Evolutionary conservation across 2,113 vertebrate genomes (phyloP).

Genomic region (Rhodinocichla rosea): DNA sequence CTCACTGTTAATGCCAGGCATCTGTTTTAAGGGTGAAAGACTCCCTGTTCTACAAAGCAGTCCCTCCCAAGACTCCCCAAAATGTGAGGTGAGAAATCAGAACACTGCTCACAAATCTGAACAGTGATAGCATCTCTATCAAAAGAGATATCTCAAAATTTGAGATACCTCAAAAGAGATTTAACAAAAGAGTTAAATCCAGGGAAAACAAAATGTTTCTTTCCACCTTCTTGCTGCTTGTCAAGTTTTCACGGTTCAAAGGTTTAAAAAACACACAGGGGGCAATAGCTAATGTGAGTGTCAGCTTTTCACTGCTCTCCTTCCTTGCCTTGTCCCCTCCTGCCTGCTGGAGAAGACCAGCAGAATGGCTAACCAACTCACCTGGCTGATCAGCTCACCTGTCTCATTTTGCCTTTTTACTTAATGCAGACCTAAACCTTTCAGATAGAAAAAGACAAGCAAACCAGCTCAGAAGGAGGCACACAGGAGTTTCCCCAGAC

Average conservation of each 20-base stretch:
- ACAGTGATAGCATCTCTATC: neutral
- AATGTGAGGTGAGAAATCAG: neutral
- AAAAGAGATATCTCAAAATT: neutral
- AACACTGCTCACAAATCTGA: neutral
- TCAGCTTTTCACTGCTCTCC: neutral
- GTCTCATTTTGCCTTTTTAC: neutral
- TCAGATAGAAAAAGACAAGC: neutral
- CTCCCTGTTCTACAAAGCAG: neutral
- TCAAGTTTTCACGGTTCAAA: neutral
- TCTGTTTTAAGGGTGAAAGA: neutral
- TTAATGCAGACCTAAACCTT: neutral
- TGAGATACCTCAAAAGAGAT: neutral
- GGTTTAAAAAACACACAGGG: neutral
- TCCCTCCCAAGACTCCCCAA: neutral
- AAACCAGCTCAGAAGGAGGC: neutral
- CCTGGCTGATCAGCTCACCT: neutral
- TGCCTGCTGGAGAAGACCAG: neutral
- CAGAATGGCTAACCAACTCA: neutral
- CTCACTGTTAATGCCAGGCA: accelerated
- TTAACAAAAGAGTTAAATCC: neutral
- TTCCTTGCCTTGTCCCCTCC: neutral
- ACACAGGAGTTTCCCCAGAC: neutral
- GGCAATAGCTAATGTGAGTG: neutral
- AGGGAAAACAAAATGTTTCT: neutral
- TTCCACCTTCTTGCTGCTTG: neutral